Conservation (phyloP, 2,797 vertebrate genomes). For the Epinephelus malabaricus region DNA sequence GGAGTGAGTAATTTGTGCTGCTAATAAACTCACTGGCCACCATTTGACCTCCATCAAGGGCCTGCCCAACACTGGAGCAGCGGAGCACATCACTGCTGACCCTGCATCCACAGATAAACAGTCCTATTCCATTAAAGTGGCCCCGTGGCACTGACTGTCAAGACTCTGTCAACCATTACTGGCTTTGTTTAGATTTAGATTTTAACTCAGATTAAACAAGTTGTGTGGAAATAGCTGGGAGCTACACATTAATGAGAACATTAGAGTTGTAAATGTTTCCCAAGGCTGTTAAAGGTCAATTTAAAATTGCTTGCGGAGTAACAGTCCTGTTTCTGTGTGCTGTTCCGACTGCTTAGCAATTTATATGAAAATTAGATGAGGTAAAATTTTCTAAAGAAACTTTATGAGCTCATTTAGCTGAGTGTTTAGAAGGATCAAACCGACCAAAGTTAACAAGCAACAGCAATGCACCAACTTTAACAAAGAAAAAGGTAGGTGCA, state of each 20-base stretch:
- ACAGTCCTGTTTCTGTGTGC: not conserved
- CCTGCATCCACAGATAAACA: slow-evolving; percentile 45
- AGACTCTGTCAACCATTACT: slow-evolving; percentile 11
- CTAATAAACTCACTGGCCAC: slow-evolving; percentile 25
- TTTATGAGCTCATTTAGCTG: not conserved
- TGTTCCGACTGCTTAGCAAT: not conserved
- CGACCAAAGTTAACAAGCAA: not conserved
- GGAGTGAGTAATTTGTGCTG: slow-evolving; percentile 12
- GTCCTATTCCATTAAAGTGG: slow-evolving; percentile 28
- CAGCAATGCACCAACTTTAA: no score
- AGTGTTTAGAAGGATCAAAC: not conserved
- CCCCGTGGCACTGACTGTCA: slow-evolving; percentile 11
- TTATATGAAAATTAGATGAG: slow-evolving; percentile 27
- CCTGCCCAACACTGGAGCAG: not conserved
- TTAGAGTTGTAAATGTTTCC: slow-evolving; percentile 27
- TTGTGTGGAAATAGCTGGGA: slow-evolving; percentile 2
- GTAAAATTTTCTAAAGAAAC: not conserved
- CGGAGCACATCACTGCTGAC: slow-evolving; percentile 28
- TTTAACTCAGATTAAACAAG: slow-evolving; percentile 16
- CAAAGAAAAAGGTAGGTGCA: not conserved
- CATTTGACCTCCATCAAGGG: slow-evolving; percentile 41
- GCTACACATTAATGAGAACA: slow-evolving; percentile 19
- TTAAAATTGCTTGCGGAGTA: slow-evolving; percentile 15
- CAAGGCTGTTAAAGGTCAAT: slow-evolving; percentile 15
- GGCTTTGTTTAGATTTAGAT: slow-evolving; percentile 25